A percentile compares a stretch with the other conserved stretches of the same genome.
Evolutionary conservation across 2,113 vertebrate genomes (phyloP).

Genomic region (Amphiprion percula): DNA sequence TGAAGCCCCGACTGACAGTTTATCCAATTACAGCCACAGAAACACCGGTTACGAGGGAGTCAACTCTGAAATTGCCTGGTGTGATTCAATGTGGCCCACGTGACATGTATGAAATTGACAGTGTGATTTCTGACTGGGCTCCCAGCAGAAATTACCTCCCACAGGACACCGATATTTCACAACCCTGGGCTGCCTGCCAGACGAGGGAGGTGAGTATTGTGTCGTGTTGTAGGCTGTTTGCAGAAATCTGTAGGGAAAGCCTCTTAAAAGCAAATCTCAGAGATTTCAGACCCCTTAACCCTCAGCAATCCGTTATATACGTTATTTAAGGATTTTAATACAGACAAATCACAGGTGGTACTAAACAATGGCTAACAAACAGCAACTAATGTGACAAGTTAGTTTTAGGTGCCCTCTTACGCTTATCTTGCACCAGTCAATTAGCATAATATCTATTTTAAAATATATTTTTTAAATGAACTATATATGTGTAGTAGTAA

Average conservation of each 20-base stretch:
- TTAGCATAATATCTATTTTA: too few species aligned
- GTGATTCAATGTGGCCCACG: conserved; percentile 48
- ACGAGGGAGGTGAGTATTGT: conserved; percentile 17
- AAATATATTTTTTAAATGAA: too few species aligned
- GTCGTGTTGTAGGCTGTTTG: background rate
- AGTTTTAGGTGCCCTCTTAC: background rate
- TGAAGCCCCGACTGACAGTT: conserved; percentile 49
- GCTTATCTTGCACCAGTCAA: too few species aligned
- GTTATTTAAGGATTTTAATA: too few species aligned
- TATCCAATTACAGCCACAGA: conserved; percentile 61
- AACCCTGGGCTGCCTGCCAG: conserved; percentile 42
- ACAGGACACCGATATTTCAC: conserved; percentile 29
- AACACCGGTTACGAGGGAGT: conserved; percentile 48
- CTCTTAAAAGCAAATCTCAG: background rate
- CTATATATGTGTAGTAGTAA: too few species aligned
- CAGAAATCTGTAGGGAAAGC: conserved; percentile 17
- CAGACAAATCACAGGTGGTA: too few species aligned
- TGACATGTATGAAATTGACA: conserved; percentile 55
- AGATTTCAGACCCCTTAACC: too few species aligned
- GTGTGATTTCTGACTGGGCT: conserved; percentile 58
- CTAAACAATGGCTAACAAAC: too few species aligned
- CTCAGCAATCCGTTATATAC: too few species aligned
- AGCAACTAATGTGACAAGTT: too few species aligned
- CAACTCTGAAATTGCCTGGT: conserved; percentile 58
- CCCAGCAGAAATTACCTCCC: conserved; percentile 51